Conservation (phyloP, 2,797 vertebrate genomes). For the Aplochiton taeniatus region DNA sequence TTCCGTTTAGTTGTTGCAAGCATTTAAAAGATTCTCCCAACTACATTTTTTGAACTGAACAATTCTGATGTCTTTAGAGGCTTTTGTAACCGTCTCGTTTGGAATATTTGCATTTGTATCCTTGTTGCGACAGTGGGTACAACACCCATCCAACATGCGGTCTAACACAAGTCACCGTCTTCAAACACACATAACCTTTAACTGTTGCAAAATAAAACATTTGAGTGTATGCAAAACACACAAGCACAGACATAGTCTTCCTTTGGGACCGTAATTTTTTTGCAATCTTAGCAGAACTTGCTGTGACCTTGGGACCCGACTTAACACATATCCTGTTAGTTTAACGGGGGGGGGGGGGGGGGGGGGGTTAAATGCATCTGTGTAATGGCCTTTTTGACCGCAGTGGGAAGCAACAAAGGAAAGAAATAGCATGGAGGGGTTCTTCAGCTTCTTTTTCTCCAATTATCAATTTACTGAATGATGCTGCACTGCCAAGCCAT, state of each 20-base stretch:
- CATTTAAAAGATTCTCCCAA: slow-evolving; percentile 18
- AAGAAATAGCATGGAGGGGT: no score
- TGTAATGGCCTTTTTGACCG: no score
- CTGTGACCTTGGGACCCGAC: slow-evolving; percentile 39
- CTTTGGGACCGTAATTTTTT: slow-evolving; percentile 35
- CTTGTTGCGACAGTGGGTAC: neutral
- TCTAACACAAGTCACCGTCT: slow-evolving; percentile 7
- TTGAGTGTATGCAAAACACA: neutral
- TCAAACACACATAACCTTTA: slow-evolving; percentile 14
- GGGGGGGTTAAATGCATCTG: neutral
- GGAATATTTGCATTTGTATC: no score
- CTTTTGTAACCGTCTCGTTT: no score
- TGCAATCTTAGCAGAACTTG: slow-evolving; percentile 56
- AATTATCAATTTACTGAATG: no score
- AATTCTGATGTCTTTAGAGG: no score
- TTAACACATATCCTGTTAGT: slow-evolving; percentile 40
- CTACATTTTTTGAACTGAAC: no score
- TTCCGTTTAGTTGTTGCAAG: slow-evolving; percentile 24
- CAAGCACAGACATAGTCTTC: slow-evolving; percentile 38
- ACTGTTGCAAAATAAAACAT: neutral
- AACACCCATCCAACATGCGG: neutral
- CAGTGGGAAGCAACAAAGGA: no score
- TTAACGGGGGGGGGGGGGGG: neutral
- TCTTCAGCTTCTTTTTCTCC: no score
- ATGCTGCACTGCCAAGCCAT: no score